Evolutionary conservation across 2,113 vertebrate genomes (phyloP).

Genomic region (Triplophysa tibetana): DNA sequence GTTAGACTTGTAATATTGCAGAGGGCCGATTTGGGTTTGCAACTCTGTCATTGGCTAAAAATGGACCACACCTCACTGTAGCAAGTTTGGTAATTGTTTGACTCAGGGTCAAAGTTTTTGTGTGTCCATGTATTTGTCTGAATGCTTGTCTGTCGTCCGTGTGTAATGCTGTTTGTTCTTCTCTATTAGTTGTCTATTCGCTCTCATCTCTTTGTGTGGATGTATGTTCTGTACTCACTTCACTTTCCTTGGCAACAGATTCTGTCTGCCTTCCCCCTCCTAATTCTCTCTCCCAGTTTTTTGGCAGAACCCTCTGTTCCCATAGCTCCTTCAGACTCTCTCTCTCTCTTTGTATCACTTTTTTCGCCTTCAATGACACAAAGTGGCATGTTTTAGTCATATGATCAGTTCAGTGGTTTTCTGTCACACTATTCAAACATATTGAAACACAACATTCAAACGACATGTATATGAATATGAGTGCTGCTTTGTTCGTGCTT

Average conservation of each 20-base stretch:
- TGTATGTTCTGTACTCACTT: conserved; percentile 46
- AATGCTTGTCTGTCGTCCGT: conserved; percentile 26
- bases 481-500: background rate
- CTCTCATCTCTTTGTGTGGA: conserved; percentile 58
- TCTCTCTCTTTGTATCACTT: conserved; percentile 50
- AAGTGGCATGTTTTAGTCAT: conserved; percentile 60
- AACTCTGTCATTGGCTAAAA: conserved; percentile 58
- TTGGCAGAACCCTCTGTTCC: conserved; percentile 41
- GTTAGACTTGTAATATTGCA: conserved; percentile 30
- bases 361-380: conserved; percentile 60
- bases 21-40: conserved; percentile 47
- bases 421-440: conserved; percentile 58
- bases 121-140: conserved; percentile 50
- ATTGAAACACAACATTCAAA: background rate
- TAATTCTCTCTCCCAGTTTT: conserved; percentile 37
- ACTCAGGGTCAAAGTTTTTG: conserved; percentile 55
- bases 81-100: conserved; percentile 41
- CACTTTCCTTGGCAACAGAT: conserved; percentile 38
- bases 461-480: background rate
- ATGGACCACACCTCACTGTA: conserved; percentile 47
- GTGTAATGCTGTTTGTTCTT: conserved; percentile 58
- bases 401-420: conserved; percentile 56
- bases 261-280: conserved; percentile 42
- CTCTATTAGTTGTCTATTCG: conserved; percentile 58
- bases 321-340: conserved; percentile 49